A percentile compares a stretch with the other conserved stretches of the same genome.
phyloP scores from a whole-genome alignment of 2,888 invertebrate species.

The Acleris cristana region DNA sequence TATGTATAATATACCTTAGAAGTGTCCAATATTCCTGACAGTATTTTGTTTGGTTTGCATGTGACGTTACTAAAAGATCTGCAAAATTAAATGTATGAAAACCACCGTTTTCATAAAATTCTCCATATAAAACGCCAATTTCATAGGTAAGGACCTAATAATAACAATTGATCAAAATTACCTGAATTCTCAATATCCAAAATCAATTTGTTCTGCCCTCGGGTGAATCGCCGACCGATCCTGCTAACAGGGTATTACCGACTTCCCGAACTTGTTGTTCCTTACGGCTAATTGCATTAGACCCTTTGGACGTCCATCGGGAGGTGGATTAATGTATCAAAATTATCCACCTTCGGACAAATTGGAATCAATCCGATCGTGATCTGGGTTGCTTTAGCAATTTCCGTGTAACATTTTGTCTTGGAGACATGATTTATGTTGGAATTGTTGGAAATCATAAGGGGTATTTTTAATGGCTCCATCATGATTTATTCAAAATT shows the following conservation, averaged over 20 bases:
- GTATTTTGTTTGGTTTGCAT: too few species aligned
- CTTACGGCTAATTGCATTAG: constrained; percentile 21
- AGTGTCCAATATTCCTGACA: too few species aligned
- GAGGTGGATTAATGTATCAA: constrained; percentile 33
- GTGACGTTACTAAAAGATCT: too few species aligned
- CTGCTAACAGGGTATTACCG: not conserved
- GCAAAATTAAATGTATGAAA: too few species aligned
- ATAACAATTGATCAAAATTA: not conserved
- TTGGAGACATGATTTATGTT: too few species aligned
- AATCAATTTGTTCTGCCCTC: not conserved
- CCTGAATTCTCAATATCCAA: not conserved
- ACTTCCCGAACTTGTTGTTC: constrained; percentile 10
- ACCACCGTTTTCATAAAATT: too few species aligned
- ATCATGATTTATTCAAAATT: too few species aligned
- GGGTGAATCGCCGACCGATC: not conserved
- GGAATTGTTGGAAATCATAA: too few species aligned
- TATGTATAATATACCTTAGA: too few species aligned
- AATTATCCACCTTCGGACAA: constrained; percentile 33
- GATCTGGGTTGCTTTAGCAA: constrained; percentile 21
- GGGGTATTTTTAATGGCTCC: too few species aligned
- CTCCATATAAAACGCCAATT: too few species aligned
- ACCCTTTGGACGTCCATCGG: constrained; percentile 26
- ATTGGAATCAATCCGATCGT: constrained; percentile 33
- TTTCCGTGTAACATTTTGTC: constrained; percentile 1
- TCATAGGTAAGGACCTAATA: too few species aligned